Base-by-base conservation (phyloP, 1,140 invertebrate species). In the Halictus rubicundus region DNA sequence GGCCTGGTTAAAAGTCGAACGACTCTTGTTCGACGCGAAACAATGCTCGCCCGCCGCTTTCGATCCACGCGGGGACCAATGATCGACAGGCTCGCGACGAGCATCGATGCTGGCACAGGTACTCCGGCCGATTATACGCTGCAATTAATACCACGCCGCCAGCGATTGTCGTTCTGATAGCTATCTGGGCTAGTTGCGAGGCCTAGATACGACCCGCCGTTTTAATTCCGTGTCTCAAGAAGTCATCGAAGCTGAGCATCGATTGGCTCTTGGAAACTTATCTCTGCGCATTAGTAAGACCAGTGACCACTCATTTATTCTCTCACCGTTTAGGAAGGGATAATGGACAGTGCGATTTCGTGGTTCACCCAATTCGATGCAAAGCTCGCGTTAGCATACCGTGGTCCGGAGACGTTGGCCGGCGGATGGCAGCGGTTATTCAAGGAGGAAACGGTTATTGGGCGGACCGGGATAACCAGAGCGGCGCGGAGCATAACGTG, bases 341-440 rank as follows among this genome's bases (percentile, higher is more conserved):
- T 46, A 46, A 46, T 14, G 42, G 12, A 9, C 42, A 46, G 42
- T 14, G 42, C 10, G 42, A 14, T 46, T 46, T 14, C 42, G 10
- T 46, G 42, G 2, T 46, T 46, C 42, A 14, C 42, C 10, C 12
- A 14, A 46, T 46, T 46, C 42, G 42, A 46, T 12, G 42, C 9
- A 46, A 14, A 12, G 42, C 10, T 46, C 2, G 42, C 42, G 14
- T 46, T 12, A 14, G 49, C 49, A 82, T 79, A 80, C 78, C 75
- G 73, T 65, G 46, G 60, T 12, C 49, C 8, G 42, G 61, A 88
- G 84, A 85, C 81, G 80, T 83, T 77, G 79, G 69, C 23, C 78
- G 85, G 88, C 88, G 85, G 83, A 87, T 89, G 86, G 80, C 84
- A 80, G 82, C 87, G 81, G 84, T 89, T 88, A 85, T 81, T 87